These are phyloP conservation scores for Eubasilissa regina DNA, from an alignment of 1,140 invertebrate genomes.

Conservation along the genomic window DNA sequence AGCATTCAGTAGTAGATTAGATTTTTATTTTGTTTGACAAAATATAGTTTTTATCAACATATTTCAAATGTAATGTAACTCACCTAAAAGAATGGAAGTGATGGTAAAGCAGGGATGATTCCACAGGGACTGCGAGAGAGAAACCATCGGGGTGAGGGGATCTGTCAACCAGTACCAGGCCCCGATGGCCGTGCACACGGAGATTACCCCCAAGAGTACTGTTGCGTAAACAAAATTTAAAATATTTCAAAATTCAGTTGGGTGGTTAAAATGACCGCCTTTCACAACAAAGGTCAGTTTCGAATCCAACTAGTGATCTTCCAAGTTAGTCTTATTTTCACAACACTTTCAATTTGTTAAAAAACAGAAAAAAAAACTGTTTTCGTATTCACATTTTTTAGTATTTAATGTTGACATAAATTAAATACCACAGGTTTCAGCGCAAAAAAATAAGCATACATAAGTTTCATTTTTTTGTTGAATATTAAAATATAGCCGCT, in stretches of 20 bases:
- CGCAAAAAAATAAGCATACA: not conserved
- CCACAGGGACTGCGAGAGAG: conserved; percentile 90
- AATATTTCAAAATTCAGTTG: not conserved
- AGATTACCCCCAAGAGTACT: conserved; percentile 89
- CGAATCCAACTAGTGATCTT: too few species aligned
- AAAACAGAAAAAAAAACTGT: too few species aligned
- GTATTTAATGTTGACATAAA: too few species aligned
- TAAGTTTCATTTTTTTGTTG: conserved; percentile 60
- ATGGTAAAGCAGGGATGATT: conserved; percentile 98
- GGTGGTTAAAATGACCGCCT: too few species aligned
- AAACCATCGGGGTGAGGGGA: conserved; percentile 88
- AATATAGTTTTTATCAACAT: not conserved
- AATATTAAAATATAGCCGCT: conserved; percentile 62
- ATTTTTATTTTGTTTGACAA: too few species aligned
- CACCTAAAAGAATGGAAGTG: conserved; percentile 87
- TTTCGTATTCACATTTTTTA: too few species aligned
- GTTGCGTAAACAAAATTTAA: conserved; percentile 65
- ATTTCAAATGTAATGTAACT: conserved; percentile 45
- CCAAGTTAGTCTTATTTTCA: too few species aligned
- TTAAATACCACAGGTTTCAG: too few species aligned
- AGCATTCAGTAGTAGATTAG: too few species aligned
- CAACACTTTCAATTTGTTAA: too few species aligned
- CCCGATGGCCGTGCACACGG: conserved; percentile 90
- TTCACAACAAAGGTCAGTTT: too few species aligned
- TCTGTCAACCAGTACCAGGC: conserved; percentile 97